Percentiles rank a stretch among this genome's conserved stretches.
phyloP scores from a whole-genome alignment of 2,113 vertebrate genomes.

The Charina bottae region DNA sequence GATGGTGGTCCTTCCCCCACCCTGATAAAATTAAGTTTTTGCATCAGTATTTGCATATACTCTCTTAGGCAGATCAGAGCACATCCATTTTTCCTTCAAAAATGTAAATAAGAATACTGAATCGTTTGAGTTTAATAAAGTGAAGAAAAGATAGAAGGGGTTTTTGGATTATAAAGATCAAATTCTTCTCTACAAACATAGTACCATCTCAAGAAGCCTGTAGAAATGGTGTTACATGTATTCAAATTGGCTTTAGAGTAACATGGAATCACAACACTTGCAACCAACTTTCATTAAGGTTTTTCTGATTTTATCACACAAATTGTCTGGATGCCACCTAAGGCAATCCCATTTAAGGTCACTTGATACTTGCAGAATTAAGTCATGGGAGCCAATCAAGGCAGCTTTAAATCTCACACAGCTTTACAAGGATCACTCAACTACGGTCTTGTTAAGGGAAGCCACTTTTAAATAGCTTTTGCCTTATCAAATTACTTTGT shows the following conservation, averaged over 20 bases:
- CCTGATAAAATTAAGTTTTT: constrained; percentile 4
- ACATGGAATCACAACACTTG: constrained; percentile 2
- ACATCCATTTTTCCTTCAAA: constrained; percentile 14
- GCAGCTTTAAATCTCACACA: neutral
- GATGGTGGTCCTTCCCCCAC: neutral
- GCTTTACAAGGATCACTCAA: neutral
- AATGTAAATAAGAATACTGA: constrained; percentile 32
- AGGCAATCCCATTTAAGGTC: constrained; percentile 26
- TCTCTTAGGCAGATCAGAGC: constrained; percentile 20
- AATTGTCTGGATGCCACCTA: neutral
- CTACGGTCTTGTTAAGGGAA: neutral
- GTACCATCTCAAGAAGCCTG: neutral
- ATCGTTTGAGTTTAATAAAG: constrained; percentile 40
- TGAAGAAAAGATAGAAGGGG: constrained; percentile 12
- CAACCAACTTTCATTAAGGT: constrained; percentile 33
- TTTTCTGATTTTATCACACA: constrained; percentile 19
- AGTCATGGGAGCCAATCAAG: neutral
- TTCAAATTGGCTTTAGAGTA: constrained; percentile 18
- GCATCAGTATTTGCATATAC: constrained; percentile 29
- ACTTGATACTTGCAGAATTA: constrained; percentile 20
- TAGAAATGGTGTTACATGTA: constrained; percentile 16
- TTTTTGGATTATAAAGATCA: constrained; percentile 25
- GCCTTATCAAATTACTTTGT: neutral
- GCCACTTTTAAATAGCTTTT: constrained; percentile 2
- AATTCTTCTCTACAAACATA: constrained; percentile 24